Evolutionary conservation across 1,140 invertebrate species (phyloP).

Genomic region (Sweltsa coloradensis): DNA sequence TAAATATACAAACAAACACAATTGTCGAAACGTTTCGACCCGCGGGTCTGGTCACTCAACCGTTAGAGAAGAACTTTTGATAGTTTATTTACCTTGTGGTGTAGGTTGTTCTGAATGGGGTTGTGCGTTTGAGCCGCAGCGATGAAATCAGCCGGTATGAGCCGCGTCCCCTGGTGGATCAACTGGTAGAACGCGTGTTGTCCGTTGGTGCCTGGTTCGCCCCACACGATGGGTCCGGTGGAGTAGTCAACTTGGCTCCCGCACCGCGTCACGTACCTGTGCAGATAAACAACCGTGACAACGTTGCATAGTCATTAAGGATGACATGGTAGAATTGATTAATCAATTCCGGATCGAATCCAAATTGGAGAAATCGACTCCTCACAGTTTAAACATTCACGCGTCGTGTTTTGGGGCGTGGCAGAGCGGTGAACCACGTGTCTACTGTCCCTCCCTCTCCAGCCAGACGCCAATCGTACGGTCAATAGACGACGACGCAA

Average conservation of each 20-base stretch:
- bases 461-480: too few species aligned
- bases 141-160: slow-evolving; percentile 97
- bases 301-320: too few species aligned
- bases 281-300: too few species aligned
- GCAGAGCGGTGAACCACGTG: too few species aligned
- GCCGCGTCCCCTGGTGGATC: slow-evolving; percentile 78
- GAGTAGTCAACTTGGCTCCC: slow-evolving; percentile 64
- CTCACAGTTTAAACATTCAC: too few species aligned
- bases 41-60: too few species aligned
- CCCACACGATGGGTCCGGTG: slow-evolving; percentile 89
- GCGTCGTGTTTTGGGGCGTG: too few species aligned
- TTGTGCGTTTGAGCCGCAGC: slow-evolving; percentile 89
- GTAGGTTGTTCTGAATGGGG: slow-evolving; percentile 63
- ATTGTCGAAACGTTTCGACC: background rate
- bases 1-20: slow-evolving; percentile 10
- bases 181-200: slow-evolving; percentile 97
- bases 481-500: too few species aligned
- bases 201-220: slow-evolving; percentile 99
- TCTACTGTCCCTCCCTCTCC: too few species aligned
- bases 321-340: too few species aligned
- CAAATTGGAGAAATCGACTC: too few species aligned
- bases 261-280: slow-evolving; percentile 49
- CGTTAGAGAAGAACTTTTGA: slow-evolving; percentile 3
- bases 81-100: slow-evolving; percentile 44
- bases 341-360: too few species aligned